Percentiles rank a stretch among this genome's conserved stretches.
phyloP scores from a whole-genome alignment of 2,888 invertebrate genomes.

The Emmelina monodactyla region DNA sequence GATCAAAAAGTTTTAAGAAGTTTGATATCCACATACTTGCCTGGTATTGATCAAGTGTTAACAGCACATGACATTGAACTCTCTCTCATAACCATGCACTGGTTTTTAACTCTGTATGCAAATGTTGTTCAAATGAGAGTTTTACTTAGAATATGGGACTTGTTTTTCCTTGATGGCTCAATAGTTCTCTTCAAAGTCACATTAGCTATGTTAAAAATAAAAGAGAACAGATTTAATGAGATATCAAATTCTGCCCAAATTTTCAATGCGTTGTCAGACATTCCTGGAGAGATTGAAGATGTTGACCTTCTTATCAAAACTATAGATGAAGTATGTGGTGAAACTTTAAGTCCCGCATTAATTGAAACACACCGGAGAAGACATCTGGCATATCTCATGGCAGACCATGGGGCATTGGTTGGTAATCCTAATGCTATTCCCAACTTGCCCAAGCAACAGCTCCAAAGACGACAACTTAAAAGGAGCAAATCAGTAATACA shows the following conservation, averaged over 20 bases:
- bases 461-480: slow-evolving; percentile 86
- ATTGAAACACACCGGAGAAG: slow-evolving; percentile 90
- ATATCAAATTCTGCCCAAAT: slow-evolving; percentile 97
- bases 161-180: slow-evolving; percentile 96
- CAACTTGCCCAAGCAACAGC: slow-evolving; percentile 93
- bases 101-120: slow-evolving; percentile 97
- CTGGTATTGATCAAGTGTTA: slow-evolving; percentile 88
- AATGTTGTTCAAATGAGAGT: slow-evolving; percentile 97
- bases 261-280: slow-evolving; percentile 95
- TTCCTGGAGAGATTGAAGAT: slow-evolving; percentile 93
- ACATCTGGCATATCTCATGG: slow-evolving; percentile 95
- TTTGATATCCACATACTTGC: slow-evolving; percentile 87
- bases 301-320: slow-evolving; percentile 86
- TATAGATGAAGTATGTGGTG: slow-evolving; percentile 73
- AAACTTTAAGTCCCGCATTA: slow-evolving; percentile 82
- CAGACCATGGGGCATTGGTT: slow-evolving; percentile 92
- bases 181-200: slow-evolving; percentile 93
- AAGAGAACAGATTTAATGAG: slow-evolving; percentile 75
- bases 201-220: slow-evolving; percentile 91
- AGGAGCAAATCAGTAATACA: slow-evolving; percentile 91
- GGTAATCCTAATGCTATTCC: slow-evolving; percentile 89
- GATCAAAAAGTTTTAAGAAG: slow-evolving; percentile 96
- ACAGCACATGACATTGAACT: slow-evolving; percentile 95
- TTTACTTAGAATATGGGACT: slow-evolving; percentile 92
- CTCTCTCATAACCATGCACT: slow-evolving; percentile 94